Evolutionary conservation across 1,140 invertebrate species (phyloP).

Genomic region (Caenorhabditis inopinata): DNA sequence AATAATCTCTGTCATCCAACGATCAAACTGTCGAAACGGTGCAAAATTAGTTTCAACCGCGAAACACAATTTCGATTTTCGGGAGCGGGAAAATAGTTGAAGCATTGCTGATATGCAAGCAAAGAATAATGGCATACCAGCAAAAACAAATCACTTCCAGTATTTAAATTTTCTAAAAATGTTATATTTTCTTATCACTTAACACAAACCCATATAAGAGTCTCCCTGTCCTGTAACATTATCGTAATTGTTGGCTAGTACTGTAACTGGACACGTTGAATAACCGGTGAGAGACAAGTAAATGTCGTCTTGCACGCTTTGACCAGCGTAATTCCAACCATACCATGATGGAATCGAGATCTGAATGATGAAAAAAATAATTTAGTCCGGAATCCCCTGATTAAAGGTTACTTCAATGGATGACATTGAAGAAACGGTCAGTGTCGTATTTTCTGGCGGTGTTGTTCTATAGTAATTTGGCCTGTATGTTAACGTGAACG

Average conservation of each 20-base stretch:
- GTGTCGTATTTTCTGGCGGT: not conserved
- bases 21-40: too few relatives aligned
- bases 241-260: slow-evolving; percentile 31
- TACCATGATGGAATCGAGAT: not conserved
- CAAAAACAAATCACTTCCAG: too few relatives aligned
- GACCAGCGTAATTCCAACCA: not conserved
- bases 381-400: not conserved
- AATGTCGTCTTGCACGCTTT: not conserved
- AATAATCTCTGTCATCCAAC: too few relatives aligned
- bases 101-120: too few relatives aligned
- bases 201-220: slow-evolving; percentile 14
- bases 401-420: not conserved
- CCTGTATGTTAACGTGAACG: not conserved
- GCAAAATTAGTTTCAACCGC: too few relatives aligned
- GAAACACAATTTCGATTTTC: too few relatives aligned
- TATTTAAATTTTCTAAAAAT: too few relatives aligned
- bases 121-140: too few relatives aligned
- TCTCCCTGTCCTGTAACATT: slow-evolving; percentile 26
- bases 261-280: slow-evolving; percentile 31
- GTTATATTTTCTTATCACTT: not conserved
- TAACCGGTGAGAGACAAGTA: not conserved
- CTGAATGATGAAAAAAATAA: not conserved
- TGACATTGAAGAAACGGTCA: not conserved
- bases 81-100: too few relatives aligned
- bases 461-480: not conserved